These are phyloP conservation scores for Microtus pennsylvanicus DNA, from an alignment of 2,113 vertebrate species.

Conservation along the genomic window DNA sequence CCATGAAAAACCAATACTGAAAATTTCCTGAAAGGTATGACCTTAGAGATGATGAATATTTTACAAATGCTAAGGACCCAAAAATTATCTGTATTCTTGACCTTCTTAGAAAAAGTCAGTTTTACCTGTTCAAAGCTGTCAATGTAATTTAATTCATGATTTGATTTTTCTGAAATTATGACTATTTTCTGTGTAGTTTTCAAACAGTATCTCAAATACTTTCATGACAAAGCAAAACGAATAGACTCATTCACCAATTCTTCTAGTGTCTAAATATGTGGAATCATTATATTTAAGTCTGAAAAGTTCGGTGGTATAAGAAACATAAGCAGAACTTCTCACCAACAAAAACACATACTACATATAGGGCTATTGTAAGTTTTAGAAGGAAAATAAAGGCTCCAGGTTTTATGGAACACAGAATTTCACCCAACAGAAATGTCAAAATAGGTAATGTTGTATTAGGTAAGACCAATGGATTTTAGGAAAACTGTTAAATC, in stretches of 20 bases:
- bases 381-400: not conserved
- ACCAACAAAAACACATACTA: not conserved
- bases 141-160: not conserved
- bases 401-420: not conserved
- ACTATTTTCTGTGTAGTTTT: not conserved
- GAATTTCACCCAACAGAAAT: not conserved
- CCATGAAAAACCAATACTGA: too few species aligned
- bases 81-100: not conserved
- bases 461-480: not conserved
- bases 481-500: not conserved
- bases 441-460: not conserved
- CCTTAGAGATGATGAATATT: not conserved
- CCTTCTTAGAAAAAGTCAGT: not conserved
- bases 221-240: not conserved
- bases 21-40: not conserved
- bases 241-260: not conserved
- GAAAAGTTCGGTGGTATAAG: accelerated
- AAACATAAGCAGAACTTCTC: not conserved
- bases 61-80: not conserved
- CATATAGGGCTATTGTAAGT: not conserved
- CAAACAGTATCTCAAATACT: not conserved
- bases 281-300: not conserved
- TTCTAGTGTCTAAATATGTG: not conserved
- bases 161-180: not conserved
- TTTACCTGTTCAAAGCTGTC: not conserved